Conservation (phyloP, 1,140 invertebrate genomes). For the Drosophila subpulchrella region DNA sequence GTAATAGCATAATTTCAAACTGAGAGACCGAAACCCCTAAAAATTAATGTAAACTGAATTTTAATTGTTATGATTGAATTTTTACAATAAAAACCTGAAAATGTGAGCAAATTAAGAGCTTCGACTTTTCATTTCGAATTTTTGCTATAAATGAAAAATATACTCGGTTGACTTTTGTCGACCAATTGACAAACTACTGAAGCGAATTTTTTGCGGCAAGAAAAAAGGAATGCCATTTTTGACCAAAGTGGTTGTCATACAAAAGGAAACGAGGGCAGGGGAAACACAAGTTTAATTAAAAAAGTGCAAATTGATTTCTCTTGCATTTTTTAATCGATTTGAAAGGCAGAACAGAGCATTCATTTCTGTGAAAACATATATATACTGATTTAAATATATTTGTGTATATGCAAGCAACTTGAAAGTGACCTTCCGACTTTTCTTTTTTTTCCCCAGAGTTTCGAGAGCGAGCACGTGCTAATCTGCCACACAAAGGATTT, state of each 20-base stretch:
- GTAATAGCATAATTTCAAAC: constrained; percentile 70
- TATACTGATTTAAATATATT: constrained; percentile 38
- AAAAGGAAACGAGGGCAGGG: neutral
- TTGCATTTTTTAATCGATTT: constrained; percentile 39
- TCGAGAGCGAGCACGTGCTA: constrained; percentile 67
- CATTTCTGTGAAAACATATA: neutral
- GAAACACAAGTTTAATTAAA: constrained; percentile 59
- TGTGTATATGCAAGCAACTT: constrained; percentile 15
- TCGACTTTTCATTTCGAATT: no score
- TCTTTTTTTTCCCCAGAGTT: constrained; percentile 25
- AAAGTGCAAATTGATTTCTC: constrained; percentile 59
- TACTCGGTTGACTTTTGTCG: neutral
- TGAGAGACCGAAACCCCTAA: constrained; percentile 26
- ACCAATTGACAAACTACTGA: constrained; percentile 2
- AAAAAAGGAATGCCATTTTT: constrained; percentile 24
- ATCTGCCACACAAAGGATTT: constrained; percentile 78
- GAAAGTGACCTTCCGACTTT: constrained; percentile 64
- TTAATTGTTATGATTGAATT: constrained; percentile 77
- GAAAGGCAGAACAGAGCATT: neutral
- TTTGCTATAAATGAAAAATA: no score
- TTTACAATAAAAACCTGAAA: constrained; percentile 57
- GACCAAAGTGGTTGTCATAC: constrained; percentile 16
- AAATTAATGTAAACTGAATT: constrained; percentile 41
- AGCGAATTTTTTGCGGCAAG: constrained; percentile 15
- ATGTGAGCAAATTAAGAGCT: constrained; percentile 13